Evolutionary conservation across 2,113 vertebrate species (phyloP).

Genomic region (Mesoclemmys tuberculata): DNA sequence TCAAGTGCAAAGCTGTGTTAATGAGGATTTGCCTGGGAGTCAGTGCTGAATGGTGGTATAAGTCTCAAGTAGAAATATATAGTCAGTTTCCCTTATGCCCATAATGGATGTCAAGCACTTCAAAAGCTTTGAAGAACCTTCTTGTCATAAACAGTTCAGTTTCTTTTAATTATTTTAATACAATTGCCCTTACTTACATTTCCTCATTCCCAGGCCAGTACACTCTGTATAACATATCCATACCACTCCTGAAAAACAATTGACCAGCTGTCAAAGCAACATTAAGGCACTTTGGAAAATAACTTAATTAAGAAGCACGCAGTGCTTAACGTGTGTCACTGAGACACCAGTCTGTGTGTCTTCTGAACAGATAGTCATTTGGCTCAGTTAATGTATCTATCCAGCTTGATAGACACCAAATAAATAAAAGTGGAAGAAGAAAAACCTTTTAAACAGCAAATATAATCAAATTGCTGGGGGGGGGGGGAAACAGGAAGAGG

Average conservation of each 20-base stretch:
- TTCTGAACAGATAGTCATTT: conserved; percentile 3
- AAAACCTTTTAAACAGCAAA: background rate
- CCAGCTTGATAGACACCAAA: background rate
- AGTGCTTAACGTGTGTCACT: background rate
- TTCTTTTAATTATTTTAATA: background rate
- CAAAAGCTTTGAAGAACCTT: background rate
- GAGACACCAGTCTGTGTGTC: background rate
- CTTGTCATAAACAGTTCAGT: background rate
- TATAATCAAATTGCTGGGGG: background rate
- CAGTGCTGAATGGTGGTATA: background rate
- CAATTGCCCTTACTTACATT: background rate
- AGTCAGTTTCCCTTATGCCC: background rate
- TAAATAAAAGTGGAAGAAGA: background rate
- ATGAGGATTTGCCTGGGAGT: background rate
- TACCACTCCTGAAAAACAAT: background rate
- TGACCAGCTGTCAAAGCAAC: conserved; percentile 12
- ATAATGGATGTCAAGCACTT: background rate
- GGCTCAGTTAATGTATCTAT: conserved; percentile 7
- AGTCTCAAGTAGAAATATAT: background rate
- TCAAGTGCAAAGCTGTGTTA: background rate
- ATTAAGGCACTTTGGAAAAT: conserved; percentile 44
- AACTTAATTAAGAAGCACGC: conserved; percentile 35
- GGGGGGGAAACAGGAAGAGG: background rate
- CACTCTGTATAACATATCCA: accelerated
- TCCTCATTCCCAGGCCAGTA: background rate